Evolutionary conservation across 2,797 vertebrate species (phyloP).

Genomic region (Hafferia zeledoni): DNA sequence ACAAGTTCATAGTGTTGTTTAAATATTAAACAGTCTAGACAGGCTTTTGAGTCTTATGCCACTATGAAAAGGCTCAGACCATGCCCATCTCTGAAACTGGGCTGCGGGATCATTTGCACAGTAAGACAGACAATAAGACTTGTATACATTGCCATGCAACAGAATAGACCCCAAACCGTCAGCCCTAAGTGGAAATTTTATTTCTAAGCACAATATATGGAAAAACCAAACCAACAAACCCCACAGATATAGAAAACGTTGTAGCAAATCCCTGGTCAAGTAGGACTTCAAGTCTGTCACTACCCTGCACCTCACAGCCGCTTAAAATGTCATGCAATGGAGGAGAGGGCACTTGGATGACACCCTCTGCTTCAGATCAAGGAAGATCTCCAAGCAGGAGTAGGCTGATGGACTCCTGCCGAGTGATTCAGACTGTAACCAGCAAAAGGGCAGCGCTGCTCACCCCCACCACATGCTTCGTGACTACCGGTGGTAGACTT

Average conservation of each 20-base stretch:
- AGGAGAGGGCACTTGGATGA: constrained; percentile 52
- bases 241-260: constrained; percentile 64
- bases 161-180: constrained; percentile 60
- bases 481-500: neutral
- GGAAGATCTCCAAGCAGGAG: constrained; percentile 46
- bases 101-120: constrained; percentile 54
- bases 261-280: constrained; percentile 71
- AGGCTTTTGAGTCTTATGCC: constrained; percentile 35
- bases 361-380: neutral
- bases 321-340: constrained; percentile 65
- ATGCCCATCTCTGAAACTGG: constrained; percentile 50
- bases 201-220: constrained; percentile 70
- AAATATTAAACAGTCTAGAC: constrained; percentile 68
- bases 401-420: constrained; percentile 4
- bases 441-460: constrained; percentile 41
- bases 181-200: constrained; percentile 60
- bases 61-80: constrained; percentile 16
- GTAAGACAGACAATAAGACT: constrained; percentile 65
- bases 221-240: constrained; percentile 72
- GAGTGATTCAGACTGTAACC: constrained; percentile 41
- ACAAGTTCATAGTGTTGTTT: constrained; percentile 63
- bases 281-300: constrained; percentile 67
- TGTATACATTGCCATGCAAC: constrained; percentile 69
- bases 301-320: constrained; percentile 63
- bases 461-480: constrained; percentile 11